These are phyloP conservation scores for Melanchra persicariae DNA, from an alignment of 2,888 invertebrate genomes.

Conservation along the genomic window DNA sequence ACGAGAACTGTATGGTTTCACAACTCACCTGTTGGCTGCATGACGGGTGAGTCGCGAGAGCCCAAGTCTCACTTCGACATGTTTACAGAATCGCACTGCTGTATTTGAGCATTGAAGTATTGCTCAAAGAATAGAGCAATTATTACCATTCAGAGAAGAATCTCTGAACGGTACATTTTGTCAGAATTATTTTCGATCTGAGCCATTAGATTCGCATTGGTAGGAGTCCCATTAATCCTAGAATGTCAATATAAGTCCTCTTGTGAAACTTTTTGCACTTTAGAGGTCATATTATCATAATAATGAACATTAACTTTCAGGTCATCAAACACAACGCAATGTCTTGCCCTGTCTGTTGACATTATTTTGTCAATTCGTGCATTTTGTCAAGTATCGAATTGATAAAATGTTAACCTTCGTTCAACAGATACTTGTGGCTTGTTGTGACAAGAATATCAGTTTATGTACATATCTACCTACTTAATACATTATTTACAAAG, in stretches of 20 bases:
- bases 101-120: too few species aligned
- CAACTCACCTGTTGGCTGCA: too few species aligned
- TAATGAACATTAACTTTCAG: not conserved
- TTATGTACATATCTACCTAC: not conserved
- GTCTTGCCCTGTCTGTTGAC: not conserved
- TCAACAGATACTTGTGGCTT: constrained; percentile 9
- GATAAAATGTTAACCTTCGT: constrained; percentile 19
- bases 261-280: too few species aligned
- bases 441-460: constrained; percentile 30
- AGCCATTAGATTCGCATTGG: not conserved
- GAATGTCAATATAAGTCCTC: not conserved
- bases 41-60: too few species aligned
- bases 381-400: not conserved
- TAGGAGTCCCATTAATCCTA: not conserved
- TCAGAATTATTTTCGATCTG: not conserved
- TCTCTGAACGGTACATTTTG: not conserved
- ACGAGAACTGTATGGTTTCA: too few species aligned
- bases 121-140: too few species aligned
- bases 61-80: too few species aligned
- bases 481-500: constrained; percentile 14
- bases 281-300: too few species aligned
- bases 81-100: too few species aligned
- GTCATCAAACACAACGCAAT: not conserved
- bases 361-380: not conserved
- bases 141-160: too few species aligned